Evolutionary conservation across 2,113 vertebrate genomes (phyloP).

Genomic region (Apteryx mantelli): DNA sequence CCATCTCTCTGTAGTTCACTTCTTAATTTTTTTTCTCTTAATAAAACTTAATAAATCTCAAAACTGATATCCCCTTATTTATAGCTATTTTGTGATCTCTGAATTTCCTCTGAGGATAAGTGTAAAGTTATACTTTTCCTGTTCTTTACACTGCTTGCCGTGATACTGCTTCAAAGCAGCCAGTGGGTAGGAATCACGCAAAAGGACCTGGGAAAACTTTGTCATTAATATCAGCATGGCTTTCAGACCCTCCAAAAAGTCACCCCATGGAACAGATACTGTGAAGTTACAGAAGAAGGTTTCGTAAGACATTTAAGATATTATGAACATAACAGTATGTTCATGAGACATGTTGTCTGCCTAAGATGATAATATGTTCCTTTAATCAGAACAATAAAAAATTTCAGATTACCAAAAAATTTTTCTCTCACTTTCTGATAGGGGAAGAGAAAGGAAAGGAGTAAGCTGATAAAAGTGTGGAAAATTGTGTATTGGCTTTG

Average conservation of each 20-base stretch:
- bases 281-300: neutral
- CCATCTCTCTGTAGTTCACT: neutral
- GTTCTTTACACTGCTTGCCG: neutral
- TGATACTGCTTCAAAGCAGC: neutral
- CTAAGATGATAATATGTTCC: rapidly evolving
- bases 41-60: neutral
- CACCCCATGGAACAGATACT: neutral
- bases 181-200: neutral
- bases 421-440: neutral
- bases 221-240: neutral
- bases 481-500: neutral
- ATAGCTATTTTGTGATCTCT: neutral
- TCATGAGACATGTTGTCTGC: neutral
- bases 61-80: neutral
- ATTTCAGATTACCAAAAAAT: neutral
- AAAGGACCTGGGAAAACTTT: neutral
- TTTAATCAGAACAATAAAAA: neutral
- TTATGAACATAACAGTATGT: neutral
- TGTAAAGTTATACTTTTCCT: neutral
- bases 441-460: neutral
- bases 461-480: neutral
- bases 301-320: neutral
- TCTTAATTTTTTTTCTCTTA: neutral
- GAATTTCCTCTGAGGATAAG: neutral
- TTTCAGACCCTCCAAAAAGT: neutral